Base-by-base conservation (phyloP, 2,113 vertebrate genomes). In the Andinoacara biseriatus region DNA sequence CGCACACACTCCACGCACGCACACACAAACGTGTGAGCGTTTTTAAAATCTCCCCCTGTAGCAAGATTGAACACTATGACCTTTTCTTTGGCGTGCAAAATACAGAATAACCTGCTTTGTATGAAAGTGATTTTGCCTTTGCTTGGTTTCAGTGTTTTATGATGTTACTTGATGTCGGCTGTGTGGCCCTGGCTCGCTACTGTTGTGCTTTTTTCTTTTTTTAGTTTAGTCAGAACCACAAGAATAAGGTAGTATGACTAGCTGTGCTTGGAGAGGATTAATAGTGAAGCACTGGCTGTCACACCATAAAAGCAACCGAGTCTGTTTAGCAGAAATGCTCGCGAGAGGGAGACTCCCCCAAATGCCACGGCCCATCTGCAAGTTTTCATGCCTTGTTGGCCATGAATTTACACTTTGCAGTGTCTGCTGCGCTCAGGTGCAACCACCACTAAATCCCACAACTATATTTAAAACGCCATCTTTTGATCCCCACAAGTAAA, bases 401-500 rank as follows among this genome's bases (percentile, higher is more conserved):
- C 83, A 74, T 81, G 58, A 58, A 76, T 82, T 87, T 84, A 76
- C 58, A 84, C 76, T 85, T 67, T 86, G 59, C 67, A 52, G 20
- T 63, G 85, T 80, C 83, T 80, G 82, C 88, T 86, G 82, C 2
- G n/a, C 82, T 76, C 86, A 87, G 86, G 89, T 90, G 74, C 67
- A 79, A 24, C 76, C 35, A 56, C 78, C 82, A 52, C 78, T 67
- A 75, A 82, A 83, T 89, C 67, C 74, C 54, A 69, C 13, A 72
- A 63, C 63, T 72, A 24, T 33, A 67, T 82, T 79, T 61, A 62
- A 80, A 83, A 82, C 80, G 72, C 46, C 22, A 77, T 69, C 76
- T 69, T 85, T 63, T 82, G 75, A 84, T 78, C 31, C 83, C 61
- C 72, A 52, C 20, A 84, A 79, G 63, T 75, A 72, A 60, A 63